Percentiles rank a stretch among this genome's conserved stretches.
These are phyloP conservation scores for Megathymus violae DNA, from an alignment of 1,140 invertebrate genomes.

Conservation along the genomic window DNA sequence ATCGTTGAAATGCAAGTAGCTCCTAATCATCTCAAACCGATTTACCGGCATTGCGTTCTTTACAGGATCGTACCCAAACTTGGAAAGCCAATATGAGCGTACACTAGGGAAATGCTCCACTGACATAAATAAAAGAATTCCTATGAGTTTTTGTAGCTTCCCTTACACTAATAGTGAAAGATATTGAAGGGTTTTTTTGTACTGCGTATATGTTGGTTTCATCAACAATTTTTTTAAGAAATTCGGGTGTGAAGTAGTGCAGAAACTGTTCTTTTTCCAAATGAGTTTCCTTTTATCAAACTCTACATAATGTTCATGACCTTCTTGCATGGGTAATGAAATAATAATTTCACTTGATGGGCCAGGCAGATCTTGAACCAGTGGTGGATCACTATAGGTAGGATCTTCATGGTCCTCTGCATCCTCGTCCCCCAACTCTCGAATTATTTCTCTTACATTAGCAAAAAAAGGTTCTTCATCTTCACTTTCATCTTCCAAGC, in stretches of 20 bases:
- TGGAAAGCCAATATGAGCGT: constrained; percentile 43
- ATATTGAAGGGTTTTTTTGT: constrained; percentile 38
- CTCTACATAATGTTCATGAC: constrained; percentile 40
- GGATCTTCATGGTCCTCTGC: constrained; percentile 48
- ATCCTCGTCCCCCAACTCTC: constrained; percentile 48
- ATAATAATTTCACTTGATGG: constrained; percentile 46
- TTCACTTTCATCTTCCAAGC: constrained; percentile 51
- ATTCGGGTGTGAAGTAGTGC: constrained; percentile 45
- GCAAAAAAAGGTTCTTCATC: constrained; percentile 47
- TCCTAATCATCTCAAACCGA: constrained; percentile 46
- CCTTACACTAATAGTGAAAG: constrained; percentile 39
- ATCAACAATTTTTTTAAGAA: constrained; percentile 50
- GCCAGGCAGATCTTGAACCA: constrained; percentile 49
- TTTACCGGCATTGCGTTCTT: constrained; percentile 45
- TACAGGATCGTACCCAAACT: constrained; percentile 46
- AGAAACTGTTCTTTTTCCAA: constrained; percentile 53
- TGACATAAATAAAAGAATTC: constrained; percentile 46
- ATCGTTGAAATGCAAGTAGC: constrained; percentile 51
- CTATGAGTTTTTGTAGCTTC: constrained; percentile 48
- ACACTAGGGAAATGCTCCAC: constrained; percentile 43
- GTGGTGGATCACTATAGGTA: constrained; percentile 52
- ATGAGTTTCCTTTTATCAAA: constrained; percentile 55
- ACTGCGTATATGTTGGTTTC: constrained; percentile 44
- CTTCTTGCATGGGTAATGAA: constrained; percentile 50
- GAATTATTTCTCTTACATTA: constrained; percentile 47